A percentile compares a stretch with the other conserved stretches of the same genome.
These are phyloP conservation scores for Clarias macrocephalus DNA, from an alignment of 2,113 vertebrate species.

Conservation along the genomic window DNA sequence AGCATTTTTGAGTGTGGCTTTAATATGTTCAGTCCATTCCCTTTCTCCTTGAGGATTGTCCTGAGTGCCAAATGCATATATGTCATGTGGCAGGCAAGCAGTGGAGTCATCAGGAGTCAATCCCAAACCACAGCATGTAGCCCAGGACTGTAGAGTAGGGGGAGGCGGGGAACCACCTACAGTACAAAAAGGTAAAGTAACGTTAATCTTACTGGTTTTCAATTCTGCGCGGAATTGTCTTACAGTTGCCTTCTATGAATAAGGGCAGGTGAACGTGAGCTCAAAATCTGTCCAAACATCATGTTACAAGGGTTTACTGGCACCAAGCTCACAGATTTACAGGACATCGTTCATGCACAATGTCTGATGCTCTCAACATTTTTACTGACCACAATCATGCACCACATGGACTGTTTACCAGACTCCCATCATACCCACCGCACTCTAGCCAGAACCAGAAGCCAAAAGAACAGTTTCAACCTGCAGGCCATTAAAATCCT, in stretches of 20 bases:
- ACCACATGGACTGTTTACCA: too few relatives aligned
- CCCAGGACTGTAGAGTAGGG: slow-evolving; percentile 80
- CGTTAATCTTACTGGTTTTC: not conserved
- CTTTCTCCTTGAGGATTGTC: slow-evolving; percentile 85
- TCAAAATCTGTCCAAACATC: not conserved
- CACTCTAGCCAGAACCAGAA: too few relatives aligned
- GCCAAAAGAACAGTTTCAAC: too few relatives aligned
- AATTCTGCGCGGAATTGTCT: not conserved
- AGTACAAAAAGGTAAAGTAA: not conserved
- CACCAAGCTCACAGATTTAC: too few relatives aligned
- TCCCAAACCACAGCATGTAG: slow-evolving; percentile 80
- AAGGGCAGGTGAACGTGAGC: not conserved
- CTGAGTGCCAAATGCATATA: slow-evolving; percentile 85
- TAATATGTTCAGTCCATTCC: slow-evolving; percentile 85
- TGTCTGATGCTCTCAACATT: too few relatives aligned
- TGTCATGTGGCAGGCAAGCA: slow-evolving; percentile 75
- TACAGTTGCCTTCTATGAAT: not conserved
- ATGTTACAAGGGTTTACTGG: not conserved
- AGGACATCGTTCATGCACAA: too few relatives aligned
- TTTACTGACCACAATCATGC: too few relatives aligned
- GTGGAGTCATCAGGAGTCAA: slow-evolving; percentile 76
- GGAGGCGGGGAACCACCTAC: slow-evolving; percentile 79
- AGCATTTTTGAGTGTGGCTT: slow-evolving; percentile 72
- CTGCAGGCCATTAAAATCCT: too few relatives aligned
- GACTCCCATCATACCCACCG: too few relatives aligned